Percentiles rank a stretch among this genome's conserved stretches.
Evolutionary conservation across 2,888 invertebrate genomes (phyloP).

Genomic region (Oxyteleia sp.): DNA sequence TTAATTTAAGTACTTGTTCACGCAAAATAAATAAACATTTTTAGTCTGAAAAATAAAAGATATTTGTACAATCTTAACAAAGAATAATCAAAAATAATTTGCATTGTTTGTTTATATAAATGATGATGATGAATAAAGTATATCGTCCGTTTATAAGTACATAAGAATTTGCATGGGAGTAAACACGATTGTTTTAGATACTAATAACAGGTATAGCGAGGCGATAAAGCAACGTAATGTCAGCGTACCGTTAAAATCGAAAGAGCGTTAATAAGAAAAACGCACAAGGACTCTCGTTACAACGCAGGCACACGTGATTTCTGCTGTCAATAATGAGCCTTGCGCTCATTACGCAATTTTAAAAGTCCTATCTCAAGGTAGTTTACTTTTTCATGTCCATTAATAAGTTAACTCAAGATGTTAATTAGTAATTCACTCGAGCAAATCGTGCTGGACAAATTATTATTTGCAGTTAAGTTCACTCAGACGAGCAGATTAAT

Average conservation of each 20-base stretch:
- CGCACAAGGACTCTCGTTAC: conserved; percentile 54
- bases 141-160: conserved; percentile 20
- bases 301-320: conserved; percentile 47
- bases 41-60: no score
- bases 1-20: no score
- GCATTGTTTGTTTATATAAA: not conserved
- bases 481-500: conserved; percentile 5
- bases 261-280: conserved; percentile 23
- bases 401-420: conserved; percentile 34
- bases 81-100: no score
- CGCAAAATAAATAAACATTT: no score
- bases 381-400: conserved; percentile 63
- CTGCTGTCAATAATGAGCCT: conserved; percentile 60
- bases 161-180: conserved; percentile 16
- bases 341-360: conserved; percentile 66
- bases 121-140: not conserved
- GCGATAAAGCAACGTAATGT: conserved; percentile 27
- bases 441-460: conserved; percentile 26
- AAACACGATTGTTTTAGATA: conserved; percentile 21
- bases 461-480: conserved; percentile 11
- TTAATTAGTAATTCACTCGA: conserved; percentile 44
- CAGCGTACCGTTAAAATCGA: conserved; percentile 50
- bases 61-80: no score
- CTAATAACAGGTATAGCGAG: not conserved
- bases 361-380: conserved; percentile 72